Evolutionary conservation across 2,797 vertebrate genomes (phyloP).

Genomic region (Remorina albescens): DNA sequence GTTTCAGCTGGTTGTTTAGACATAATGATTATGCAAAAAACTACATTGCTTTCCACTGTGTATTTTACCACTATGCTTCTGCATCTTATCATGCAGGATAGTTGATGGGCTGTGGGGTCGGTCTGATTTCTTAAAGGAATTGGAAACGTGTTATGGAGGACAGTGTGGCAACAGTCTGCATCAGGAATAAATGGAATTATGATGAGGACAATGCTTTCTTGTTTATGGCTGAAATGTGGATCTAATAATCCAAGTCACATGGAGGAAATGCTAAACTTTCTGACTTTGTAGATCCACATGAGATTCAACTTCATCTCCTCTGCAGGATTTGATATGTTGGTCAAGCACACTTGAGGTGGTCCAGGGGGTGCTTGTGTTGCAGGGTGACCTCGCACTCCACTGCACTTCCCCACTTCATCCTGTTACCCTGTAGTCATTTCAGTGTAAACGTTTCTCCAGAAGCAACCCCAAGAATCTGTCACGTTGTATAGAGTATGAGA

Average conservation of each 20-base stretch:
- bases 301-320: too few species aligned
- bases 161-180: constrained; percentile 4
- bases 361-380: constrained; percentile 11
- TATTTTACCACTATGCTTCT: constrained; percentile 50
- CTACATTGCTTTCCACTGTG: constrained; percentile 71
- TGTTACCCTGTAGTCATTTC: constrained; percentile 13
- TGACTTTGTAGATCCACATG: background rate
- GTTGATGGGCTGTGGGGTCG: constrained; percentile 27
- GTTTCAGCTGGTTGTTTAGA: constrained; percentile 64
- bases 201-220: constrained; percentile 6
- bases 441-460: constrained; percentile 49
- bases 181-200: constrained; percentile 24
- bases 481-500: constrained; percentile 36
- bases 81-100: constrained; percentile 53
- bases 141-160: constrained; percentile 14
- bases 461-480: constrained; percentile 26
- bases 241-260: constrained; percentile 5
- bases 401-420: constrained; percentile 10
- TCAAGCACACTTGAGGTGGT: background rate
- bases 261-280: background rate
- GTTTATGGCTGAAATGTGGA: constrained; percentile 4
- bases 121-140: constrained; percentile 46
- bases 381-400: constrained; percentile 5
- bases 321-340: too few species aligned
- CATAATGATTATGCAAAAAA: constrained; percentile 53